Evolutionary conservation across 2,113 vertebrate species (phyloP), one percentile per base, ranked within the genome.

Genomic region (Perccottus glenii): DNA sequence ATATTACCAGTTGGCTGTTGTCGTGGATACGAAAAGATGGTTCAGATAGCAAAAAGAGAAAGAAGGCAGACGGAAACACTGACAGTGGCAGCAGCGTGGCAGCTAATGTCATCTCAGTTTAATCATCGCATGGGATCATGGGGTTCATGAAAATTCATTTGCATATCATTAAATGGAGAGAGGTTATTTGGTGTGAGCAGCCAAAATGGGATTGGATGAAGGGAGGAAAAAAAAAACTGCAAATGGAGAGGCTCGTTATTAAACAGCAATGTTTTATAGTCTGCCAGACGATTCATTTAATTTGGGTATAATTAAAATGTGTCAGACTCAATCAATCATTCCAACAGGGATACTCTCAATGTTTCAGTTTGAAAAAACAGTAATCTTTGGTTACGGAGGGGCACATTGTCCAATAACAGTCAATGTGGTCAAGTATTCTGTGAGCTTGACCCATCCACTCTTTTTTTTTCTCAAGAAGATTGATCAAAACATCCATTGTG

Each of bases 71-170:
- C 82, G 66, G 87, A 87, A 87, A 84, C 80, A 82, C 80, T 81
- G 85, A 84, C 84, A 80, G 82, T 76, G 81, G 88, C 80, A 74
- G 82, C 75, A 75, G 85, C 84, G 60, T 84, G 80, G 85, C 82
- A 87, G 86, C 90, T 88, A 91, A 89, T 87, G 87, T 89, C 90
- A 91, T 91, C 86, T 87, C 80, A 83, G 90, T 91, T 91, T 91
- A 91, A 91, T 91, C 90, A 91, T 91, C 64, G 78, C 84, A 75
- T 75, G 80, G 90, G 90, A 91, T 91, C 87, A 88, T 82, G 85
- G 88, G 84, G 88, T 91, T 91, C 90, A 90, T 90, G 88, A 89
- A 90, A 91, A 90, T 90, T 91, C 80, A 91, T 91, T 90, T 91
- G 88, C 90, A 91, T 91, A 88, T 91, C 87, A 91, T 91, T 91